Evolutionary conservation across 2,797 vertebrate species (phyloP), one percentile per base, ranked within the genome.

Genomic region (Pipistrellus kuhlii): DNA sequence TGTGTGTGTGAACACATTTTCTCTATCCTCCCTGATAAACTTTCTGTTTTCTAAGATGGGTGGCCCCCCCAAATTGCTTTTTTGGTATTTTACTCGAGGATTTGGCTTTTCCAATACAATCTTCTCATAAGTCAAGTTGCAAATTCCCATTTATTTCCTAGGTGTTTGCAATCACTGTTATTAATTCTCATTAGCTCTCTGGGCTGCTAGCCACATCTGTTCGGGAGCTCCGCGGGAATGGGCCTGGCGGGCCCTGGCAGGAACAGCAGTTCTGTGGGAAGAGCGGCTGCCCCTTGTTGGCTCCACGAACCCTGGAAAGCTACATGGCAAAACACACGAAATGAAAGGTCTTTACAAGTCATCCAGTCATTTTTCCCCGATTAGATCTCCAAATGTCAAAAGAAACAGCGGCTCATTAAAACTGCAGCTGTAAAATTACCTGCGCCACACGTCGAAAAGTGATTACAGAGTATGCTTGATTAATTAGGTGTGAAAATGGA

Each of bases 401-500:
- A 97, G 97, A 96, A 96, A 97, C 88, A 96, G 93, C 92, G 96
- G 96, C 97, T 97, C 94, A 95, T 97, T 97, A 98, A 96, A 96
- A 96, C 72, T 72, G 73, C 95, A 97, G 94, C 95, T 97, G 93
- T 95, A 95, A 96, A 96, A 97, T 91, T 85, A 93, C 94, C 85
- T 90, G 78, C 73, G 83, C 91, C 96, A 95, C 96, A 96, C 9
- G 71, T 89, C 94, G 95, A 96, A 97, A 97, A 97, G 94, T 96
- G 97, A 96, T 98, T 96, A 96, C 87, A 91, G 97, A 96, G 95
- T 94, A 96, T 87, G 94, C 95, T 95, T 95, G 97, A 97, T 98
- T 98, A 98, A 98, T 98, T 97, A 97, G 96, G 97, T 96, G 95
- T 97, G 97, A 97, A 97, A 94, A 95, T 96, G 97, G 93, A 97